Evolutionary conservation across 1,140 invertebrate species (phyloP), one percentile per base, ranked within the genome.

Genomic region (Coboldia fuscipes): DNA sequence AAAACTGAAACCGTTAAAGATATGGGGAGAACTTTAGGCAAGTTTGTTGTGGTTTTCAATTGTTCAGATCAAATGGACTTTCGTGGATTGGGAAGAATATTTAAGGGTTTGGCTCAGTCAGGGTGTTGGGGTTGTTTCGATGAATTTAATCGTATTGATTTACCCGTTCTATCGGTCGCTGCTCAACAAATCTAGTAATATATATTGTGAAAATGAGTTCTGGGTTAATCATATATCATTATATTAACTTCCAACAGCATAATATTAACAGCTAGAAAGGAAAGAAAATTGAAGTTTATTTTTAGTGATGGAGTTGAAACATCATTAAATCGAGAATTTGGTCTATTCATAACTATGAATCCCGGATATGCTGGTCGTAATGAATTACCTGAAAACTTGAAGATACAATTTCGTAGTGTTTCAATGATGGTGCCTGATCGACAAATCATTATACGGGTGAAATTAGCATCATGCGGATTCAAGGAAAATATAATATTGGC

Each of bases 21-120:
- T 48, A 92, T 93, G 88, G 86, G 80, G 1, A 72, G 85, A 39
- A 79, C 83, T 21, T 59, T 93, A 1, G 88, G 85, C 26, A 92
- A 93, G 63, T 83, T 88, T 43, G 84, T 90, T 4, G 84, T 92
- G 3, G 85, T 93, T 5, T 90, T 92, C 54, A 93, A 93, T 58
- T 93, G 88, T 45, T 90, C 85, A 0, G 86, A 93, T 65, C 86
- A 93, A 57, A 90, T 93, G 85, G 85, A 93, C 56, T 90, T 86
- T 45, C 66, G 83, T 57, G 84, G 85, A 13, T 59, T 92, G 7
- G 86, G 83, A 4, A 64, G 85, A 46, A 90, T 90, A 54, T 90
- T 75, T 49, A 90, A 73, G 56, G 83, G 86, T 15, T 53, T 92
- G 22, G 81, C 84, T 1, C 80, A 85, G 42, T 76, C 83, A 34